Evolutionary conservation across 2,888 invertebrate species (phyloP).

Genomic region (Parelbella ahira): DNA sequence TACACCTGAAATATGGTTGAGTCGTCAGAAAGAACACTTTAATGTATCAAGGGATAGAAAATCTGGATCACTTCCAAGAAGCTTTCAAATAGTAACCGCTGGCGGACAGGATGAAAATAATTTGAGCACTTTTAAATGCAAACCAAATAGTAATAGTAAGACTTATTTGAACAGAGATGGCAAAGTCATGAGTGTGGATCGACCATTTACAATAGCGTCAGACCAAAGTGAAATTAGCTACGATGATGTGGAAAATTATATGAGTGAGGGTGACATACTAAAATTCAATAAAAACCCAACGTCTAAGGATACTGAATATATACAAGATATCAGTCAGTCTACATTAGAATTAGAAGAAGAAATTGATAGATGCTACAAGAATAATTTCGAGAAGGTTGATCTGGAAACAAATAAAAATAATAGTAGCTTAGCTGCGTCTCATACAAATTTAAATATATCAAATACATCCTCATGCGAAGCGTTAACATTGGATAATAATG

Average conservation of each 20-base stretch:
- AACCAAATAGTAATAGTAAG: conserved; percentile 67
- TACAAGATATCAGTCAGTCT: conserved; percentile 69
- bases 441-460: conserved; percentile 72
- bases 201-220: conserved; percentile 86
- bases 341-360: conserved; percentile 74
- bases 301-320: conserved; percentile 50
- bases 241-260: conserved; percentile 83
- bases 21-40: conserved; percentile 85
- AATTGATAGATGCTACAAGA: conserved; percentile 75
- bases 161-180: conserved; percentile 81
- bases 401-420: conserved; percentile 63
- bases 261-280: conserved; percentile 66
- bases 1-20: conserved; percentile 85
- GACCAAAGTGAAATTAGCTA: conserved; percentile 85
- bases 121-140: conserved; percentile 63
- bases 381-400: conserved; percentile 62
- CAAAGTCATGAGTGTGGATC: conserved; percentile 81
- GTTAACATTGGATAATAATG: conserved; percentile 63
- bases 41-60: conserved; percentile 84
- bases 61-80: conserved; percentile 88
- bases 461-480: conserved; percentile 80
- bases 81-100: conserved; percentile 85
- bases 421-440: conserved; percentile 51
- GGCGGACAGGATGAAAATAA: conserved; percentile 73
- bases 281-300: conserved; percentile 65